Conservation (phyloP, 2,888 invertebrate genomes). For the Pseudanteris insignis region DNA sequence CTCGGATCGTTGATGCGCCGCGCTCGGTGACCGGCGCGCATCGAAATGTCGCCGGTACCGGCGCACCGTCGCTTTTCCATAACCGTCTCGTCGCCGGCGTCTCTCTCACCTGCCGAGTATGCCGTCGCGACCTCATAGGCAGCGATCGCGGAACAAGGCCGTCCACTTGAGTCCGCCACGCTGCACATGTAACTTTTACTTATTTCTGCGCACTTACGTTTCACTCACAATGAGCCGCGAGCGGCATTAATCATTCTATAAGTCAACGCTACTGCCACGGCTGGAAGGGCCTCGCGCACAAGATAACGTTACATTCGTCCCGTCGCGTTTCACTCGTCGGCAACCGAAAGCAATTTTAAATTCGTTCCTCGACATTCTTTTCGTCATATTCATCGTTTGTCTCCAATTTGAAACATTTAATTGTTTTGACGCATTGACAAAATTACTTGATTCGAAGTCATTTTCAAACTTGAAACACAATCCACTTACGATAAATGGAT, state of each 20-base stretch:
- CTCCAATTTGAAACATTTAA: too few species aligned
- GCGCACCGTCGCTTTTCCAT: conserved; percentile 33
- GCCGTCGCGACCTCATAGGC: conserved; percentile 44
- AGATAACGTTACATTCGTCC: too few species aligned
- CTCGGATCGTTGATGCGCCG: conserved; percentile 19
- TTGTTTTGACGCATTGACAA: too few species aligned
- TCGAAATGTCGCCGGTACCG: conserved; percentile 33
- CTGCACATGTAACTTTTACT: conserved; percentile 53
- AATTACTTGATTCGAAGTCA: too few species aligned
- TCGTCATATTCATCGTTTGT: too few species aligned
- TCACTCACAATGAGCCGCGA: conserved; percentile 42
- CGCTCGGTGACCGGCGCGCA: conserved; percentile 36
- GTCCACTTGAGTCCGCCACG: conserved; percentile 48
- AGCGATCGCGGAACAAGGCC: conserved; percentile 56
- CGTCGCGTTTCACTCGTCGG: too few species aligned
- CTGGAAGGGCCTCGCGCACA: conserved; percentile 21
- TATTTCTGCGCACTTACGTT: conserved; percentile 52
- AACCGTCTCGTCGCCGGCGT: conserved; percentile 38
- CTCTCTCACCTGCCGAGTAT: conserved; percentile 36
- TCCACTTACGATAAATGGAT: too few species aligned
- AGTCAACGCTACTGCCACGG: conserved; percentile 29
- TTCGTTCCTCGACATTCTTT: too few species aligned
- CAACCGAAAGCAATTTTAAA: too few species aligned
- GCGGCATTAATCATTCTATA: conserved; percentile 44
- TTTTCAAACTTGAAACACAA: too few species aligned